Evolutionary conservation across 2,797 vertebrate genomes (phyloP).

Genomic region (Gadopsis bispinosus): DNA sequence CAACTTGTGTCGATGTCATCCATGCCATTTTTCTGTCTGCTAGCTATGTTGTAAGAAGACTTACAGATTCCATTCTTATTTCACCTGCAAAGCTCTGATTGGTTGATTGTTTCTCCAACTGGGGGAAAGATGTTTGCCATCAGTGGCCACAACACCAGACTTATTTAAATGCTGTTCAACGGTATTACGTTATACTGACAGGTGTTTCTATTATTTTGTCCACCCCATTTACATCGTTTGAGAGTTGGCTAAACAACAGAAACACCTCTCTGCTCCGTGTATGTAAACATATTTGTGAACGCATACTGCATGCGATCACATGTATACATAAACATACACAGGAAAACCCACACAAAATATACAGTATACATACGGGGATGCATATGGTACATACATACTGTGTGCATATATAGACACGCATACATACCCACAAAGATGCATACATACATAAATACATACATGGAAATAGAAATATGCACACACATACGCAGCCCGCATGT

Average conservation of each 20-base stretch:
- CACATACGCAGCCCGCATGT: background rate
- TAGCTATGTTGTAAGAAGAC: background rate
- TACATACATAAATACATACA: background rate
- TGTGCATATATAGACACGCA: background rate
- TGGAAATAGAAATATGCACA: background rate
- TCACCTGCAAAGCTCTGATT: background rate
- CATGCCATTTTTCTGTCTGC: background rate
- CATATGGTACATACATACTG: background rate
- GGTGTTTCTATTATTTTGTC: background rate
- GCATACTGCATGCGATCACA: background rate
- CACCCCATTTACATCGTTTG: background rate
- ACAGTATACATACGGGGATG: background rate
- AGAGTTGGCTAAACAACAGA: background rate
- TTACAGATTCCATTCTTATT: background rate
- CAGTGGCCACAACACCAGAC: background rate
- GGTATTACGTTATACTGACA: background rate
- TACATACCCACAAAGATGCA: background rate
- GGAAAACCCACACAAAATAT: background rate
- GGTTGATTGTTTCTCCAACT: background rate
- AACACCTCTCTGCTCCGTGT: background rate
- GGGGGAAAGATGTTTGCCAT: background rate
- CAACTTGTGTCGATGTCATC: background rate
- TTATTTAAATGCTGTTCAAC: background rate
- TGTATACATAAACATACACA: background rate
- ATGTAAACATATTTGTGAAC: background rate